Evolutionary conservation across 2,888 invertebrate species (phyloP).

Genomic region (Synergus itoensis): DNA sequence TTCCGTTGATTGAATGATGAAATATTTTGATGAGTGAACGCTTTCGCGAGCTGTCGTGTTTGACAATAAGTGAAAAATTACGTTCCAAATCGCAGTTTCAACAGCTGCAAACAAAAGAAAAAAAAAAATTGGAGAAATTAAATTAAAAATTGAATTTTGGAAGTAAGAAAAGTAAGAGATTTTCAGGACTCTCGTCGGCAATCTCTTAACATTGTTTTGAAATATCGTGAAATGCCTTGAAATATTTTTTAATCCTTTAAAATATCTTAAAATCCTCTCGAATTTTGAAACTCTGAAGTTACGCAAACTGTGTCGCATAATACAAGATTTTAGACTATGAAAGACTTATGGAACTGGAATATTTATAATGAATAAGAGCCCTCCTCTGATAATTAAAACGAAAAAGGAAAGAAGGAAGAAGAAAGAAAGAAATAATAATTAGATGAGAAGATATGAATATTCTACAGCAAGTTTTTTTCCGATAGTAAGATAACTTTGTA

Average conservation of each 20-base stretch:
- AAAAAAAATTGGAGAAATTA: constrained; percentile 18
- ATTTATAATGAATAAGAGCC: background rate
- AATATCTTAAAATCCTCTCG: no score
- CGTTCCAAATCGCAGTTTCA: constrained; percentile 36
- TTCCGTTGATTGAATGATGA: constrained; percentile 39
- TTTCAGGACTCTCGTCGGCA: background rate
- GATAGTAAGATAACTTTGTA: background rate
- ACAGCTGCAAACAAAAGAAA: constrained; percentile 29
- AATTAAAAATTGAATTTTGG: background rate
- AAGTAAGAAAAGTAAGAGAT: background rate
- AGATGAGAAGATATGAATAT: background rate
- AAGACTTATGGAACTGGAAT: no score
- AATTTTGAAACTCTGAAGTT: no score
- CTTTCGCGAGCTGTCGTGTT: constrained; percentile 31
- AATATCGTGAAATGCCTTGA: no score
- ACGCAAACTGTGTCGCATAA: no score
- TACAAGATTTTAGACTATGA: no score
- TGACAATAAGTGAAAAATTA: constrained; percentile 42
- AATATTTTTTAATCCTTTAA: no score
- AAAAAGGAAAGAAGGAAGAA: background rate
- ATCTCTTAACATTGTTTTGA: no score
- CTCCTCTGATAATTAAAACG: background rate
- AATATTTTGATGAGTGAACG: constrained; percentile 33
- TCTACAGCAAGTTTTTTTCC: background rate
- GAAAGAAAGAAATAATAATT: background rate